Conservation (phyloP, 2,113 vertebrate genomes). For the Eptatretus burgeri region DNA sequence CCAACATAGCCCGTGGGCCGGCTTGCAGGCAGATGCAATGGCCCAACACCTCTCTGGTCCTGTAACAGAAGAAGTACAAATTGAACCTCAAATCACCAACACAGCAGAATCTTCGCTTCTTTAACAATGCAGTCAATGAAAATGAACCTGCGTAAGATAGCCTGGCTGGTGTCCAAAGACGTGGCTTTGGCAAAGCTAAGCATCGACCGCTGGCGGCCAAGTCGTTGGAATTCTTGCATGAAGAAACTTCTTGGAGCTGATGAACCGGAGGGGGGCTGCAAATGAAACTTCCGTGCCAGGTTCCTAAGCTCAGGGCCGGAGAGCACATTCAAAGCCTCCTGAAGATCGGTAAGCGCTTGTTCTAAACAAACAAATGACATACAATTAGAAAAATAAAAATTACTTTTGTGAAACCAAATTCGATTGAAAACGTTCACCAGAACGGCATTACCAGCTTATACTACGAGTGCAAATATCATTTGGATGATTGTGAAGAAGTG, state of each 20-base stretch:
- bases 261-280: constrained; percentile 21
- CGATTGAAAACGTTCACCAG: neutral
- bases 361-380: constrained; percentile 18
- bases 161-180: neutral
- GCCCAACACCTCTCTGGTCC: constrained; percentile 38
- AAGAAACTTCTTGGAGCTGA: constrained; percentile 37
- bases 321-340: constrained; percentile 45
- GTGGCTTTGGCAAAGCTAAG: constrained; percentile 20
- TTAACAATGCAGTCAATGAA: neutral
- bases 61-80: constrained; percentile 13
- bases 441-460: too few relatives aligned
- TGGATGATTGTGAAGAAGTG: neutral
- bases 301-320: constrained; percentile 46
- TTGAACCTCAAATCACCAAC: neutral
- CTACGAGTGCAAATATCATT: too few relatives aligned
- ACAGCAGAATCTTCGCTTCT: neutral
- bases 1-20: constrained; percentile 38
- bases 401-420: neutral
- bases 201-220: constrained; percentile 44
- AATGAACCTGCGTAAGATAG: neutral
- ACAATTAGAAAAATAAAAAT: constrained; percentile 1
- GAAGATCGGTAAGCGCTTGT: constrained; percentile 36
- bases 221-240: constrained; percentile 27
- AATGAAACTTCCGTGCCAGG: constrained; percentile 53
- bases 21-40: constrained; percentile 28